Evolutionary conservation across 2,113 vertebrate species (phyloP), one percentile per base, ranked within the genome.

Genomic region (Oryzias celebensis): DNA sequence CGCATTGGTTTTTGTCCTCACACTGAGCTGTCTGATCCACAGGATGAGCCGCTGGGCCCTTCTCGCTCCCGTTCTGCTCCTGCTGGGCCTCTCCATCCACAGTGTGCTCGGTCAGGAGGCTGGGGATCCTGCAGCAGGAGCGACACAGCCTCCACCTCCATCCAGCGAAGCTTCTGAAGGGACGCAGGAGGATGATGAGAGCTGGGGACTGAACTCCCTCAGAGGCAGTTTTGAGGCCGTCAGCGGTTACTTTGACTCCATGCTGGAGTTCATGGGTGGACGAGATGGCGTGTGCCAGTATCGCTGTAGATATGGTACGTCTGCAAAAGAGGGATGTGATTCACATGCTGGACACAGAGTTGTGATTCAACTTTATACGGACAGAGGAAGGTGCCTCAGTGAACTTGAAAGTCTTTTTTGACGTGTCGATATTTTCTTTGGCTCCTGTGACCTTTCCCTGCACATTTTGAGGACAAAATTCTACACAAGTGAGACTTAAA

Each of bases 231-330:
- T 98, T 0, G 94, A 98, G 71, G 77, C 93, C 0, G 93, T 96
- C n/a, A 90, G 93, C 49, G 57, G 90, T 68, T 97, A 97, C 88
- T 96, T 98, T 0, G 96, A 98, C 77, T 96, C 95, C 0, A 91
- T 98, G 83, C 71, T 95, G 80, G 96, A 98, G 76, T 90, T 97
- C 58, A 91, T 98, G 4, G 96, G 96, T 1, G 96, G 96, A 0
- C 94, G 93, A 47, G 93, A 98, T 0, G 96, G 96, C 0, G 90
- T 98, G 41, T 98, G 96, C 12, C 95, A 98, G 65, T 96, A 96
- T 87, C 89, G 92, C 45, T 98, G 96, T 64, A 91, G 95, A 36
- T 94, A 92, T 0, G 96, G 96, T 97, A 78, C 92, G 94, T 24
- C 50, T 45, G 55, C 8, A n/a, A 28, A 28, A 41, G 5, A 48